Base-by-base conservation (phyloP, 2,113 vertebrate species). In the Arenaria interpres region DNA sequence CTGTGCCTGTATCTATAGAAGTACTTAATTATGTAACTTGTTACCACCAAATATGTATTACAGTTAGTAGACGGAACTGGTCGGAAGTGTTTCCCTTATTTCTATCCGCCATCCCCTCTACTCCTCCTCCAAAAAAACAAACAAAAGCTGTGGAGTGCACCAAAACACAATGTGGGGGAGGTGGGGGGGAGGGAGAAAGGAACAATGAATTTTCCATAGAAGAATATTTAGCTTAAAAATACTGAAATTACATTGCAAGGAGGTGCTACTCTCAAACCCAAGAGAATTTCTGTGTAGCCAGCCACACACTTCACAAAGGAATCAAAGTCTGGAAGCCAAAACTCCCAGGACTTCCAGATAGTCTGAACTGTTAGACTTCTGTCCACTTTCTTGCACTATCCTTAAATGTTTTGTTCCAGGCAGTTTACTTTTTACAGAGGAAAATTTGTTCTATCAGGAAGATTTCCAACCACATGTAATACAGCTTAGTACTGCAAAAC, bases 101-200 rank as follows among this genome's bases (percentile, higher is more conserved):
- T 74, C 39, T 77, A 14, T 71, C 20, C 0, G 8, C 33, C 20
- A 25, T 12, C 32, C 32, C 24, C 6, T 59, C n/a, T 78, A n/a
- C 2, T 35, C 0, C 22, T 41, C 30, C 20, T 13, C 60, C 51
- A 46, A 35, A 23, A 12, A 59, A 35, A 33, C 20, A 33, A 57
- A 37, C 22, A 23, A 43, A 30, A 9, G 2, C 5, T 10, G 8
- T 3, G 3, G 23, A 32, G 10, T 35, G 12, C 2, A 2, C 33
- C n/a, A 62, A 67, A 84, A 75, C 21, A 32, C 5, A 24, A 7
- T 8, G 18, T 11, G 48, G 48, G 48, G 48, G 8, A 15, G 46
- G 19, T 20, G 20, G 13, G 25, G 17, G 25, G 25, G 2, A 25
- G 25, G 4, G 25, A 24, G 32, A 39, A 35, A 4, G 21, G 21